Base-by-base conservation (phyloP, 2,797 vertebrate species). In the Pangasius larnaudii region DNA sequence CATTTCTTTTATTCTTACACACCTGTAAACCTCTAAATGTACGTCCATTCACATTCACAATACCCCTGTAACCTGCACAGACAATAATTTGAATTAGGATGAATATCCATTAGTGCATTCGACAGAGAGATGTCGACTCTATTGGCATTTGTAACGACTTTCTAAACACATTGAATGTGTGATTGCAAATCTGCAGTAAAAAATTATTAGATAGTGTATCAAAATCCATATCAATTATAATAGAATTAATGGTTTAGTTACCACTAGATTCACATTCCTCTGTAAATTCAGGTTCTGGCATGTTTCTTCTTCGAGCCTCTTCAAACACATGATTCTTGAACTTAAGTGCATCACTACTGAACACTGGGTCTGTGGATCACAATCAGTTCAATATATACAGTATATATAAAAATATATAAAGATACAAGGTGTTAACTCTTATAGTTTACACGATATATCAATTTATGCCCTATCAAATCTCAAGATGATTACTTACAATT, bases 291-390 rank as follows among this genome's bases (percentile, higher is more conserved):
- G 93, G 92, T 0, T 18, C 59, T 78, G 33, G 24, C 91, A 91
- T 92, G 27, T 89, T 89, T 10, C 90, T 88, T 85, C 74, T 79
- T 16, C 1, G 75, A 53, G 88, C 87, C 46, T 74, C 39, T 88
- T 93, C 93, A 46, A 81, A 72, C 59, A 93, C 85, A 84, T 92
- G 90, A 84, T 92, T 93, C 89, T 93, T 93, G 74, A 80, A 90
- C 71, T 0, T 91, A 10, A 79, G 51, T 16, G 69, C 42, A 33
- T 65, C 89, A 85, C 11, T 67, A 88, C 39, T 39, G 61, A 89
- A 77, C 49, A 87, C 30, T 18, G 91, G 84, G 67, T 92, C 93
- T 93, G 89, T 59, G 51, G 36, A 89, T 67, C 1, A 80, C 72
- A 89, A 87, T 36, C n/a, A 75, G 74, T 27, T 77, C 27, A 89